These are phyloP conservation scores for Pocillopora meandrina DNA, from an alignment of 92 coral and sea anemone species.

Conservation along the genomic window DNA sequence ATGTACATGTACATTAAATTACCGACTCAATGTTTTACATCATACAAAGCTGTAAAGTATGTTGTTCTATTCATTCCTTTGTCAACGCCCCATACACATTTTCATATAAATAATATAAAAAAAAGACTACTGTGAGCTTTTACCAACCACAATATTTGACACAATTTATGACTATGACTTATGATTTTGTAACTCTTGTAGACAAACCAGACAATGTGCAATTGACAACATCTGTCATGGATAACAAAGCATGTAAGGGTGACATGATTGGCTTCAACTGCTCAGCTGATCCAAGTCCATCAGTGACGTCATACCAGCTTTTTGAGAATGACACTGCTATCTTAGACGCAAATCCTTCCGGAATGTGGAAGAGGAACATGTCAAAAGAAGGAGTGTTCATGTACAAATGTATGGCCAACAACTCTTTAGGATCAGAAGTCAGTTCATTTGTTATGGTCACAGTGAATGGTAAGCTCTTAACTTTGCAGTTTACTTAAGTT, in stretches of 20 bases:
- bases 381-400: constrained; percentile 16
- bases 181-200: neutral
- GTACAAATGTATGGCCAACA: constrained; percentile 28
- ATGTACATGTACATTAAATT: too few species aligned
- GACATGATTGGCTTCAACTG: constrained; percentile 31
- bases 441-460: constrained; percentile 26
- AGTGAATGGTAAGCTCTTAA: constrained; percentile 31
- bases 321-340: neutral
- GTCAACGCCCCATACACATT: too few species aligned
- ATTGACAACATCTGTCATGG: neutral
- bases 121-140: too few species aligned
- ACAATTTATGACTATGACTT: neutral
- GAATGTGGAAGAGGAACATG: neutral
- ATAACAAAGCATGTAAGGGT: constrained; percentile 6
- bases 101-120: too few species aligned
- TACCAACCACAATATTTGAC: too few species aligned
- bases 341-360: neutral
- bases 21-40: too few species aligned
- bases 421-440: constrained; percentile 19
- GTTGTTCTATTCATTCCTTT: too few species aligned
- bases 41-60: too few species aligned
- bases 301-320: constrained; percentile 33
- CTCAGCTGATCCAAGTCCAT: constrained; percentile 41
- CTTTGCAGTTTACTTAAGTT: too few species aligned
- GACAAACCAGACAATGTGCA: constrained; percentile 7